Base-by-base conservation (phyloP, 2,797 vertebrate genomes). In the Anas flavirostris region DNA sequence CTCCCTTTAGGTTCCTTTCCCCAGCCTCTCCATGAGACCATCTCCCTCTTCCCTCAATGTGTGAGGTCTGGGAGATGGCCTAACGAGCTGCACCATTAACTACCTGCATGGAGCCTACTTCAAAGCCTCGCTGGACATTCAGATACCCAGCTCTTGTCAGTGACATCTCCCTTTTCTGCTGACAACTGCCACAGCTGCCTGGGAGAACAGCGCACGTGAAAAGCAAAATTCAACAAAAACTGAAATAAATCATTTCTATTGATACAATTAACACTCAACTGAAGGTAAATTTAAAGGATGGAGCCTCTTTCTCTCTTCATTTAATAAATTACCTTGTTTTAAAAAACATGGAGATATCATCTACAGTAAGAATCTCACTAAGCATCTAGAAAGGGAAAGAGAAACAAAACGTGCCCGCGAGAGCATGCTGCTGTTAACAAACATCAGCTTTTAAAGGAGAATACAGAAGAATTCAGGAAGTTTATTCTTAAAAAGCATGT, bases 401-500 rank as follows among this genome's bases (percentile, higher is more conserved):
- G 21, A 6, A 3, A 3, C 48, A 43, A 23, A 77, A 67, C 28
- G 4, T 16, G 43, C 80, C 55, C 3, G 5, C 2, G 2, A 5
- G 33, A 93, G 50, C 50, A 62, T 7, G 11, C 31, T 60, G 44
- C 68, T 79, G 78, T 90, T 88, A 94, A 68, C 76, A 90, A 96
- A 97, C 72, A 94, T 80, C 94, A 69, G 86, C 92, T 96, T 94
- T 95, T 91, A 96, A 95, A 96, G 82, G 86, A 77, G 86, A 95
- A 96, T 88, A 88, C 91, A 94, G 97, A 97, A 97, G 96, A 90
- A 95, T 94, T 94, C 43, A 19, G 69, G 62, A 96, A 97, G 96
- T 97, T 97, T 97, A 95, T 97, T 97, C 97, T 97, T 96, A 92
- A 97, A 97, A 97, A 98, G 91, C 95, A 97, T 96, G 95, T 97